A percentile compares a stretch with the other conserved stretches of the same genome.
These are phyloP conservation scores for Eledona agricola DNA, from an alignment of 2,888 invertebrate species.

Conservation along the genomic window DNA sequence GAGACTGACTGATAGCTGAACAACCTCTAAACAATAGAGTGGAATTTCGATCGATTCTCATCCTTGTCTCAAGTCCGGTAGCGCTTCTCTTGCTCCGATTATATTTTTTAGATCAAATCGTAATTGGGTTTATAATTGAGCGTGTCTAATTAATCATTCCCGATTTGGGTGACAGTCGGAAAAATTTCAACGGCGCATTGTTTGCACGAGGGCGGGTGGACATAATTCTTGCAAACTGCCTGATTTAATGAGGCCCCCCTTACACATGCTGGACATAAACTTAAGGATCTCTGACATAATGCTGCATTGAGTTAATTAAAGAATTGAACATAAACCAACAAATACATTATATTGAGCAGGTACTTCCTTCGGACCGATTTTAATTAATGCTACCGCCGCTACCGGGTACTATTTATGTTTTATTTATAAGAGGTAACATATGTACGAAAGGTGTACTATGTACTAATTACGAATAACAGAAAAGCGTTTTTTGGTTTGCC, in stretches of 20 bases:
- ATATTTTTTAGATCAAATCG: conserved; percentile 16
- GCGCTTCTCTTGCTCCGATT: conserved; percentile 22
- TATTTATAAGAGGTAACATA: conserved; percentile 30
- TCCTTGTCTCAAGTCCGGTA: conserved; percentile 34
- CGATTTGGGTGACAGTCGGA: conserved; percentile 1
- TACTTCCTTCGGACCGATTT: conserved; percentile 25
- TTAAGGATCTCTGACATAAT: conserved; percentile 28
- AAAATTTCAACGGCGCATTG: conserved; percentile 12
- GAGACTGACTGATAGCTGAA: conserved; percentile 44
- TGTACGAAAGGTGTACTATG: conserved; percentile 28
- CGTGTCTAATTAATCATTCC: conserved; percentile 17
- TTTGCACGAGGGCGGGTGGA: conserved; percentile 4
- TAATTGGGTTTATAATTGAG: conserved; percentile 21
- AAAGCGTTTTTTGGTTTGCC: conserved; percentile 14
- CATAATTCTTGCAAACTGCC: conserved; percentile 5
- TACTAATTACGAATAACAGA: conserved; percentile 23
- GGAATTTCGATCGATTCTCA: conserved; percentile 35
- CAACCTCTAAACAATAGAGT: conserved; percentile 34
- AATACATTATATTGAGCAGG: conserved; percentile 23
- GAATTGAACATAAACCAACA: conserved; percentile 21
- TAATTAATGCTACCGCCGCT: conserved; percentile 22
- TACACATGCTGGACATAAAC: conserved; percentile 33
- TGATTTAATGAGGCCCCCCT: conserved; percentile 10
- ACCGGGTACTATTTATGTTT: conserved; percentile 26
- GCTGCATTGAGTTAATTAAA: conserved; percentile 26